Evolutionary conservation across 1,140 invertebrate genomes (phyloP), one percentile per base, ranked within the genome.

Genomic region (Leptestheria dahalacensis): DNA sequence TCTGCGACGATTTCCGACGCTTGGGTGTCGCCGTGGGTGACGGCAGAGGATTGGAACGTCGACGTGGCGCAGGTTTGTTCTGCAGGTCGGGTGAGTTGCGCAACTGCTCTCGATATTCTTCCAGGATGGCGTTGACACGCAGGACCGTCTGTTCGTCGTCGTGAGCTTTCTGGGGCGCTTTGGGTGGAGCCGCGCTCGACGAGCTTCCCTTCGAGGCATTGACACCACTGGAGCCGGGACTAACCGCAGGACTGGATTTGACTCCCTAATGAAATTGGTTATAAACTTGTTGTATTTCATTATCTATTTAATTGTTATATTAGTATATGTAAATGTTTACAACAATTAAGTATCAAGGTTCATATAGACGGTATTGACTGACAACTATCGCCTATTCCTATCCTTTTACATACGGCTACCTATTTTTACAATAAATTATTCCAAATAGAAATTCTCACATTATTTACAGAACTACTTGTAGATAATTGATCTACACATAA

Each of bases 111-210:
- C 84, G 83, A 69, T 88, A 88, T 66, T 86, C 82, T 1, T 85
- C 84, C 20, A 88, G 69, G 66, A 88, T 88, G 56, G 84, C 84
- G 60, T 86, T 80, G 60, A 88, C 87, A 56, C 85, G 75, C 67
- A 86, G 84, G 1, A 83, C 84, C 0, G 84, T 87, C 66, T 86
- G 82, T 68, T 87, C 85, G 66, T 87, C 85, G 71, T 88, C 85
- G 64, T 85, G 78, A 1, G 84, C 82, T 68, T 87, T 87, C 64
- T 85, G 85, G 60, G 79, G 75, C 1, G 83, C 81, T 57, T 82
- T 78, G 10, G 82, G 78, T 15, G 83, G 77, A 3, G 80, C 78
- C 24, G 81, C 78, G 33, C 53, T 29, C 0, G 53, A 24, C 4
- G 53, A 25, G 3, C 46, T 21, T 1, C 81, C 70, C 70, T 83